A percentile compares a stretch with the other conserved stretches of the same genome.
Evolutionary conservation across 2,797 vertebrate species (phyloP).

Genomic region (Danio kyathit): DNA sequence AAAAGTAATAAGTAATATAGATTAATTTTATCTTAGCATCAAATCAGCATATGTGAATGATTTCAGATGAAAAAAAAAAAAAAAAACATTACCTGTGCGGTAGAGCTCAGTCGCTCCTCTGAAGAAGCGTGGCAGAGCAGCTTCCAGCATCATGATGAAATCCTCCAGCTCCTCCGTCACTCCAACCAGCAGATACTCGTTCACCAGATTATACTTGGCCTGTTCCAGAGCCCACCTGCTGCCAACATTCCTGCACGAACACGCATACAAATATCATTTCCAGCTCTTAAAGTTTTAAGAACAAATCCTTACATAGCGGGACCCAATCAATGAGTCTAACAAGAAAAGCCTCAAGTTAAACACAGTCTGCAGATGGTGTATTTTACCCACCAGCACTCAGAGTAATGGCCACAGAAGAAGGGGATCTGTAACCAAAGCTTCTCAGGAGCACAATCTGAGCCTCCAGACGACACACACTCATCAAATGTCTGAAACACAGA

Average conservation of each 20-base stretch:
- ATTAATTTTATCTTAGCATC: too few species aligned
- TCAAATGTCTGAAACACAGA: conserved; percentile 90
- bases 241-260: conserved; percentile 93
- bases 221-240: conserved; percentile 99
- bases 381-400: conserved; percentile 92
- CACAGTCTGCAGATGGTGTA: background rate
- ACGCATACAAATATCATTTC: conserved; percentile 40
- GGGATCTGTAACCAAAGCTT: conserved; percentile 99
- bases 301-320: background rate
- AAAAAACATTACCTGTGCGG: conserved; percentile 87
- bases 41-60: too few species aligned
- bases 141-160: conserved; percentile 98
- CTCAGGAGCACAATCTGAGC: conserved; percentile 95
- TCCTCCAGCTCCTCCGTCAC: conserved; percentile 99
- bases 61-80: too few species aligned
- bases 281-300: conserved; percentile 8
- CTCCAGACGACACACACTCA: conserved; percentile 94
- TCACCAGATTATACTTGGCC: conserved; percentile 98
- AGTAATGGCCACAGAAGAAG: conserved; percentile 98
- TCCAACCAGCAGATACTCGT: conserved; percentile 97
- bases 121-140: conserved; percentile 97
- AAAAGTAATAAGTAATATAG: too few species aligned
- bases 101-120: conserved; percentile 96
- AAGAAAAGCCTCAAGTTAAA: background rate
- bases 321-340: conserved; percentile 17